Conservation (phyloP, 2,797 vertebrate genomes). For the Clangula hyemalis region DNA sequence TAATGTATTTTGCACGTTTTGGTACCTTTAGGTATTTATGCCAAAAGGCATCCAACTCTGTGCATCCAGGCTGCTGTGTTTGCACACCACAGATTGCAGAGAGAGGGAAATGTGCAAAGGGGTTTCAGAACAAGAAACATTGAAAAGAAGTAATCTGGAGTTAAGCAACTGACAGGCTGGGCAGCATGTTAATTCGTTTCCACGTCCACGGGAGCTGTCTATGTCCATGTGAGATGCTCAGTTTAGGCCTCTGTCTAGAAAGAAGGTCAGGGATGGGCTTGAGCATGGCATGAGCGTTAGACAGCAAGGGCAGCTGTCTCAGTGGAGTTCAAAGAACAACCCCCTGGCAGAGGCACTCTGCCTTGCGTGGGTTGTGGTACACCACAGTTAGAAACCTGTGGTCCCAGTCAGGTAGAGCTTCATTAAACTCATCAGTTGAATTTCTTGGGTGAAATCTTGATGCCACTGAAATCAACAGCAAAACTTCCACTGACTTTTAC, state of each 20-base stretch:
- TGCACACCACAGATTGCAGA: neutral
- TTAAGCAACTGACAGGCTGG: neutral
- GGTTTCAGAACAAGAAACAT: neutral
- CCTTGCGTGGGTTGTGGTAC: neutral
- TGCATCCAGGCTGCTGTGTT: neutral
- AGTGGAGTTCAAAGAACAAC: neutral
- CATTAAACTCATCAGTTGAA: neutral
- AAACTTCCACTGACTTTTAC: neutral
- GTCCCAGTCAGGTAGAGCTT: neutral
- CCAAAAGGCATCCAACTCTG: neutral
- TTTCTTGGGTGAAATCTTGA: neutral
- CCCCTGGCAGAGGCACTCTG: neutral
- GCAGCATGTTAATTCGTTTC: neutral
- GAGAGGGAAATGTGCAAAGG: neutral
- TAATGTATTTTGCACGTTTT: neutral
- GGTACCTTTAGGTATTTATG: neutral
- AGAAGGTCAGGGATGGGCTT: neutral
- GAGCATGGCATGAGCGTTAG: neutral
- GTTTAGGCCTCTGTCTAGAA: neutral
- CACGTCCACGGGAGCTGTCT: neutral
- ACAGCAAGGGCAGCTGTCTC: neutral
- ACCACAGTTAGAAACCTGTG: neutral
- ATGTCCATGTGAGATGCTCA: neutral
- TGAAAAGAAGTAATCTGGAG: neutral
- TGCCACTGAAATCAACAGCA: neutral